Percentiles rank a stretch among this genome's conserved stretches.
These are phyloP conservation scores for Uropetala carovei DNA, from an alignment of 2,888 invertebrate genomes.

Conservation along the genomic window DNA sequence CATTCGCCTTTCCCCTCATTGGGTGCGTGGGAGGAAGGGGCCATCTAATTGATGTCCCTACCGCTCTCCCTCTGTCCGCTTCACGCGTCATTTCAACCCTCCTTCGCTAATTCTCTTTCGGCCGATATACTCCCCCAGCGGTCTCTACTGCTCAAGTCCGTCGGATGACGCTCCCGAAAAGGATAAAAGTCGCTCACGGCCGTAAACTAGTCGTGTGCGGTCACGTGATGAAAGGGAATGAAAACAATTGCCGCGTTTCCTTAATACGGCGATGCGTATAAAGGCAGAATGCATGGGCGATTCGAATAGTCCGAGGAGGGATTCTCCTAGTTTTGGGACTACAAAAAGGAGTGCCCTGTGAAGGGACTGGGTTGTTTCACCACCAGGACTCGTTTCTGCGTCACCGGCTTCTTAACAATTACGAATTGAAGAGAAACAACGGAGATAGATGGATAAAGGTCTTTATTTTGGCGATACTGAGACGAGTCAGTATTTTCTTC, in stretches of 20 bases:
- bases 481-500: too few relatives aligned
- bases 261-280: not conserved
- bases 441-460: not conserved
- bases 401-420: not conserved
- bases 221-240: not conserved
- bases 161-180: not conserved
- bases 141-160: not conserved
- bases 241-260: not conserved
- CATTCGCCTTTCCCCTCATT: not conserved
- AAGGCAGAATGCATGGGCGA: not conserved
- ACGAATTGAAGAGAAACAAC: not conserved
- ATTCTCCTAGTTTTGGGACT: too few relatives aligned
- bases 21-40: not conserved
- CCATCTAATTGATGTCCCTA: not conserved
- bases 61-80: not conserved
- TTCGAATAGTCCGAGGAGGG: too few relatives aligned
- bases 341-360: too few relatives aligned
- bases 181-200: not conserved
- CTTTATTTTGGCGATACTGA: too few relatives aligned
- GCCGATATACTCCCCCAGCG: not conserved
- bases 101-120: not conserved
- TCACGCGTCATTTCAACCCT: not conserved
- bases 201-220: not conserved
- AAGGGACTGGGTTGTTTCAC: too few relatives aligned
- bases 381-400: not conserved